A percentile compares a stretch with the other conserved stretches of the same genome.
Conservation (phyloP, 2,888 invertebrate species). For the Vanessa cardui region DNA sequence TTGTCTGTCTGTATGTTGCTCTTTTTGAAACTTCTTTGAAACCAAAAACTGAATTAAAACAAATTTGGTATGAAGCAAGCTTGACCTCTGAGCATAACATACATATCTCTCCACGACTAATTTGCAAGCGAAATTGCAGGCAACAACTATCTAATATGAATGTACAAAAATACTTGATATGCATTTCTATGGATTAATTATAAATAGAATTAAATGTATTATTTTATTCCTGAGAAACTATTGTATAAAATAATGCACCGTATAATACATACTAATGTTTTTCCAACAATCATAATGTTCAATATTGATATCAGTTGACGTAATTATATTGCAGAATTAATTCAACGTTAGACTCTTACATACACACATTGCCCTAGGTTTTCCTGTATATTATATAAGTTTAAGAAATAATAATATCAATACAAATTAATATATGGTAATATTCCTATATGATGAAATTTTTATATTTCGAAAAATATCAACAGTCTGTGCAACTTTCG, state of each 20-base stretch:
- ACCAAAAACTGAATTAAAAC: no score
- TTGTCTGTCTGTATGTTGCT: no score
- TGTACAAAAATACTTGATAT: no score
- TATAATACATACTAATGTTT: slow-evolving; percentile 4
- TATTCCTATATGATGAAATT: neutral
- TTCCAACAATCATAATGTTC: slow-evolving; percentile 4
- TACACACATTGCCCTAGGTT: slow-evolving; percentile 20
- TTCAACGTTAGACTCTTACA: neutral
- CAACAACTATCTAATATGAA: no score
- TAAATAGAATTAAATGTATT: no score
- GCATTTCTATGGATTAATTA: no score
- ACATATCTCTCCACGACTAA: no score
- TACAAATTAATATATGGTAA: neutral
- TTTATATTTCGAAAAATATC: neutral
- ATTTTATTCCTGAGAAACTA: no score
- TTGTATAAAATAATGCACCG: neutral
- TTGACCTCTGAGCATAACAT: no score
- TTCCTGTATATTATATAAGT: slow-evolving; percentile 18
- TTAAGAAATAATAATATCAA: neutral
- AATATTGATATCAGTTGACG: slow-evolving; percentile 8
- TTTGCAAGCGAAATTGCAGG: no score
- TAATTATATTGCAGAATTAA: slow-evolving; percentile 18
- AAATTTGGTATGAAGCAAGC: no score
- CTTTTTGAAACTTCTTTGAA: no score
- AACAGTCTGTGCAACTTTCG: neutral